These are phyloP conservation scores for Eretmochelys imbricata DNA, from an alignment of 2,113 vertebrate species.

Conservation along the genomic window DNA sequence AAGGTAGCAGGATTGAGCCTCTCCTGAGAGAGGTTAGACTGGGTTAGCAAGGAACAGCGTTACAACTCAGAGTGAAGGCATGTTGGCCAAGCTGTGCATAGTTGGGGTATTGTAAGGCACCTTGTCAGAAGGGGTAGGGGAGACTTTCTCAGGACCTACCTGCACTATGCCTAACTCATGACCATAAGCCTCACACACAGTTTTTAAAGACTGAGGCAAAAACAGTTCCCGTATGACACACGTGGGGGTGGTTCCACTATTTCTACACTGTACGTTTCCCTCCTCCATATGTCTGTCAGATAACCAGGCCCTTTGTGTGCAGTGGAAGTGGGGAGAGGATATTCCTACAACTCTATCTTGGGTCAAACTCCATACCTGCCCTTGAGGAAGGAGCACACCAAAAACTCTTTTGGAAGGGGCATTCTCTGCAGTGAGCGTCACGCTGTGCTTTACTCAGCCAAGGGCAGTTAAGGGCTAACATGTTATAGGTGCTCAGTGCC, in stretches of 20 bases:
- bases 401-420: not conserved
- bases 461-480: not conserved
- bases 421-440: rapidly evolving
- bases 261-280: not conserved
- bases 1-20: not conserved
- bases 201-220: not conserved
- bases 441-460: not conserved
- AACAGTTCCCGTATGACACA: not conserved
- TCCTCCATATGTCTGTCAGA: not conserved
- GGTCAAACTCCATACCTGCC: not conserved
- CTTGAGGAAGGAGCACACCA: not conserved
- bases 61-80: rapidly evolving
- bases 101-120: not conserved
- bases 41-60: rapidly evolving
- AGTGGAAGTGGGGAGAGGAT: not conserved
- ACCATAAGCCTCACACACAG: not conserved
- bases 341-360: not conserved
- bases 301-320: rapidly evolving
- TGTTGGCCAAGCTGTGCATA: rapidly evolving
- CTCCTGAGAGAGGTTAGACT: rapidly evolving
- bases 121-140: rapidly evolving
- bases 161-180: not conserved
- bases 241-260: rapidly evolving
- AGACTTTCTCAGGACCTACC: not conserved
- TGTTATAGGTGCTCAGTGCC: rapidly evolving